These are phyloP conservation scores for Blastobasis adustella DNA, from an alignment of 2,888 invertebrate species.

Conservation along the genomic window DNA sequence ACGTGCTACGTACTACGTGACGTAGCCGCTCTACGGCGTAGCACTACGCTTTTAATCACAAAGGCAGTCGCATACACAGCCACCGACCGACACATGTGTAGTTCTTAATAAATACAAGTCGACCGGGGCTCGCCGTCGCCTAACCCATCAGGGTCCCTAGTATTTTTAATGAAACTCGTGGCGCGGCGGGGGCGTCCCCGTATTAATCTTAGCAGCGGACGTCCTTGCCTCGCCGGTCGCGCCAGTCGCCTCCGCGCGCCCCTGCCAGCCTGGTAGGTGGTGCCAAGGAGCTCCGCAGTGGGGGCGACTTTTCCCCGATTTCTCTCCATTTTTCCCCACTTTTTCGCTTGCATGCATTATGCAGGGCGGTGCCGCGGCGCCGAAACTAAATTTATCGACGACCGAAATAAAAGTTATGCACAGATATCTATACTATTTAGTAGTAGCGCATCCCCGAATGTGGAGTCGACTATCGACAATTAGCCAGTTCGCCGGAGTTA, in stretches of 20 bases:
- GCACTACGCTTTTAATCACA: too few relatives aligned
- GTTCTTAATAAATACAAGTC: conserved; percentile 21
- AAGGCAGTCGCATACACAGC: too few relatives aligned
- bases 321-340: conserved; percentile 52
- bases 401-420: conserved; percentile 53
- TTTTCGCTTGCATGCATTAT: conserved; percentile 61
- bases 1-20: too few relatives aligned
- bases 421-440: neutral
- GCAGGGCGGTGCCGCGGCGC: conserved; percentile 41
- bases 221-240: conserved; percentile 38
- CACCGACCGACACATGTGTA: too few relatives aligned
- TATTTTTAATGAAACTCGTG: conserved; percentile 68
- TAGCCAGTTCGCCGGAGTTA: too few relatives aligned
- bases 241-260: conserved; percentile 40
- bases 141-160: conserved; percentile 49
- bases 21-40: too few relatives aligned
- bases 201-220: conserved; percentile 68
- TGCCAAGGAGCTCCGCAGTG: conserved; percentile 50
- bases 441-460: too few relatives aligned
- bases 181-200: conserved; percentile 61
- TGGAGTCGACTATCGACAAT: too few relatives aligned
- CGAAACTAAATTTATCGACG: conserved; percentile 57
- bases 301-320: conserved; percentile 52
- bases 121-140: conserved; percentile 17
- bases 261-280: conserved; percentile 61